Conservation (phyloP, 2,888 invertebrate species). For the Digitonthophagus gazella region DNA sequence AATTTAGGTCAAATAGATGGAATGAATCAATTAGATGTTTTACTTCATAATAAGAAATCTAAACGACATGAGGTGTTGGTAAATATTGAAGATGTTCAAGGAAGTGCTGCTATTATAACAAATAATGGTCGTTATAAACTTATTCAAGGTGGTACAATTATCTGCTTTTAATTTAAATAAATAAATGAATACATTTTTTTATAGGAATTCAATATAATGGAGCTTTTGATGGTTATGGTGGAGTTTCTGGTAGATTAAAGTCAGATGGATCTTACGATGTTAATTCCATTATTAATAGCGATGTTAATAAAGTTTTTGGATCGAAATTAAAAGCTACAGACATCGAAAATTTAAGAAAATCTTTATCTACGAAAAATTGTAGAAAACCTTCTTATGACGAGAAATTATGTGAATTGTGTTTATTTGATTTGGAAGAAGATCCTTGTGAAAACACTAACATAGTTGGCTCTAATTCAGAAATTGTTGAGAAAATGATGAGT, state of each 20-base stretch:
- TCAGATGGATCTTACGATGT: conserved; percentile 17
- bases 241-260: conserved; percentile 13
- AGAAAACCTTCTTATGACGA: neutral
- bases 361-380: neutral
- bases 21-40: conserved; percentile 45
- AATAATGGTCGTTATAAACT: conserved; percentile 42
- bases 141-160: conserved; percentile 38
- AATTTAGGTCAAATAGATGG: conserved; percentile 45
- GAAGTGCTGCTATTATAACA: conserved; percentile 45
- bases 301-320: conserved; percentile 21
- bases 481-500: conserved; percentile 32
- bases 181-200: neutral
- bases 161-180: neutral
- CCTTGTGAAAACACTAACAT: conserved; percentile 45
- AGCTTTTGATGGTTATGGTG: conserved; percentile 20
- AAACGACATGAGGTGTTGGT: conserved; percentile 36
- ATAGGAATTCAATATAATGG: conserved; percentile 22
- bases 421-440: conserved; percentile 43
- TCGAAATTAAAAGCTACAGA: neutral
- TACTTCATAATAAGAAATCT: conserved; percentile 34
- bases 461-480: conserved; percentile 29
- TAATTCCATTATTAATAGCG: conserved; percentile 21
- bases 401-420: conserved; percentile 2
- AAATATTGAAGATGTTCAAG: conserved; percentile 45
- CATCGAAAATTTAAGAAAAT: neutral